phyloP scores from a whole-genome alignment of 37 sponge, comb jelly and placozoan genomes.

The Ephydatia muelleri region DNA sequence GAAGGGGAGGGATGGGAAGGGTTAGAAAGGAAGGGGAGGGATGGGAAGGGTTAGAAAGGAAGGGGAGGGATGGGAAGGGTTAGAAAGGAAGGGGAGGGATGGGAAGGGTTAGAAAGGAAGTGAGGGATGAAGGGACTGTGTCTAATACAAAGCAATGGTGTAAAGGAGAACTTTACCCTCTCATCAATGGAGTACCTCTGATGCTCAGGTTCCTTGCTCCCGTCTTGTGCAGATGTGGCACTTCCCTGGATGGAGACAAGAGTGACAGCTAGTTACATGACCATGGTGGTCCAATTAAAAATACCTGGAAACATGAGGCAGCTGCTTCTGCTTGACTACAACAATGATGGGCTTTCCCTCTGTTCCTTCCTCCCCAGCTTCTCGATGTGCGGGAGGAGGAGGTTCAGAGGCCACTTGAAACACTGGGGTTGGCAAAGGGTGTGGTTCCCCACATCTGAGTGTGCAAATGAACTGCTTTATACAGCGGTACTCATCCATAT shows the following conservation, averaged over 20 bases:
- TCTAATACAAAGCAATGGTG: background rate
- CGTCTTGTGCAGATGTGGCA: background rate
- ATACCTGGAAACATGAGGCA: background rate
- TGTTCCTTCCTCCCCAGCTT: background rate
- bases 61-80: too few species aligned
- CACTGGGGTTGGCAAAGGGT: background rate
- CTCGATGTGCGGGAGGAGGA: background rate
- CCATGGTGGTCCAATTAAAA: background rate
- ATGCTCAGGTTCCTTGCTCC: background rate
- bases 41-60: too few species aligned
- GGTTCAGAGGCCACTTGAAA: background rate
- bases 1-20: background rate
- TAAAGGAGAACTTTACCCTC: background rate
- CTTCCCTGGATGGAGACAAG: background rate
- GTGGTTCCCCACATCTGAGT: background rate
- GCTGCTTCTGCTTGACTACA: background rate
- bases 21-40: background rate
- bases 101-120: background rate
- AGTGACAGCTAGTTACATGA: too few species aligned
- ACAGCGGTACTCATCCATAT: too few species aligned
- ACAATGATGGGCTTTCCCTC: too few species aligned
- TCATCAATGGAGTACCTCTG: background rate
- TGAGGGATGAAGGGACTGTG: background rate
- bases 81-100: background rate
- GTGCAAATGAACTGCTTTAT: background rate